phyloP scores from a whole-genome alignment of 2,888 invertebrate genomes.

The Aromia moschata region DNA sequence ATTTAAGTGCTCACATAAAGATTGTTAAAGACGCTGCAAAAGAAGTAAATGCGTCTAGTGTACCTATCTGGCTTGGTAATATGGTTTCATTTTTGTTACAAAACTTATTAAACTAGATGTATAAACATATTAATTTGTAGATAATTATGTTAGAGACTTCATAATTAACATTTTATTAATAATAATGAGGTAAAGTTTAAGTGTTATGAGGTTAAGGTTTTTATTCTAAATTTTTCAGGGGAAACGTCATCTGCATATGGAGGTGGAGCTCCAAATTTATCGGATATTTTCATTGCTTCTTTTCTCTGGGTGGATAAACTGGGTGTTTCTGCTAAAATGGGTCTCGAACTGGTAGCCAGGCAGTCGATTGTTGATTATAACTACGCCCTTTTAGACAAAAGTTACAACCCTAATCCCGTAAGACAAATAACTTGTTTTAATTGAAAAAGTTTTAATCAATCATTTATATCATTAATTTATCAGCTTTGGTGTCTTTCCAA shows the following conservation, averaged over 20 bases:
- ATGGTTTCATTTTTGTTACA: too few species aligned
- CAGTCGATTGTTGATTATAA: slow-evolving; percentile 75
- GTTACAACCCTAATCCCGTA: slow-evolving; percentile 72
- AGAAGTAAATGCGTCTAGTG: slow-evolving; percentile 44
- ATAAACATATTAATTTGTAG: too few species aligned
- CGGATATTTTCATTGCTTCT: slow-evolving; percentile 74
- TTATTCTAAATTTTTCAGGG: slow-evolving; percentile 55
- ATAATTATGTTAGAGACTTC: too few species aligned
- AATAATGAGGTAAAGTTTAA: too few species aligned
- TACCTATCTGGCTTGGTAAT: slow-evolving; percentile 76
- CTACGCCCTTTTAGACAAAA: slow-evolving; percentile 72
- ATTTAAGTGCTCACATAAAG: slow-evolving; percentile 69
- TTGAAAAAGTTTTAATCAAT: too few species aligned
- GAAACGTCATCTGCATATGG: slow-evolving; percentile 83
- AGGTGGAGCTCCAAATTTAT: slow-evolving; percentile 76
- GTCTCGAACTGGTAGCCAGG: slow-evolving; percentile 72
- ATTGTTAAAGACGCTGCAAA: slow-evolving; percentile 66
- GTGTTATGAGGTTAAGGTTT: not conserved
- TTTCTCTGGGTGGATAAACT: slow-evolving; percentile 83
- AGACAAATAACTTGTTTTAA: too few species aligned
- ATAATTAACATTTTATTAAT: slow-evolving; percentile 40
- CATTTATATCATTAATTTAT: too few species aligned
- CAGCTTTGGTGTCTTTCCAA: too few species aligned
- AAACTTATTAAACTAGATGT: too few species aligned
- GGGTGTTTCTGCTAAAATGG: slow-evolving; percentile 72